Evolutionary conservation across 1,140 invertebrate species (phyloP).

Genomic region (Ectropis grisescens): DNA sequence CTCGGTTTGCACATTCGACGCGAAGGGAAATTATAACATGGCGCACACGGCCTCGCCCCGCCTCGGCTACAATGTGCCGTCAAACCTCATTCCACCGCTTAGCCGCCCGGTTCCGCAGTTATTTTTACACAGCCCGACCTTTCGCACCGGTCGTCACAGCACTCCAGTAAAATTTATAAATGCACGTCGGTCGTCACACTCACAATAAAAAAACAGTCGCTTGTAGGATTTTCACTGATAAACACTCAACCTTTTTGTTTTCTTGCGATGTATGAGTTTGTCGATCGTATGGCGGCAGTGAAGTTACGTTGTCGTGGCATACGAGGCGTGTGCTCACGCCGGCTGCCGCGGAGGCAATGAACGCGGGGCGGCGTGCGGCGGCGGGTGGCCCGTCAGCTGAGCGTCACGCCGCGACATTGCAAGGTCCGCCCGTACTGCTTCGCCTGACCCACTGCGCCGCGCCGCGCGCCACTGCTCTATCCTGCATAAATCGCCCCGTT

Average conservation of each 20-base stretch:
- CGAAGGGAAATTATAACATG: slow-evolving; percentile 68
- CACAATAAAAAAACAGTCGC: slow-evolving; percentile 16
- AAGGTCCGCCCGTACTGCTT: slow-evolving; percentile 65
- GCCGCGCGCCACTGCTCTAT: slow-evolving; percentile 23
- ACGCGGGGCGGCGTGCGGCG: slow-evolving; percentile 40
- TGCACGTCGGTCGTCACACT: slow-evolving; percentile 45
- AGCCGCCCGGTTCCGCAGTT: slow-evolving; percentile 67
- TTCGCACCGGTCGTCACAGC: slow-evolving; percentile 65
- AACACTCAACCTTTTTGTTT: slow-evolving; percentile 2
- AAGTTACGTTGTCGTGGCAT: too few relatives aligned
- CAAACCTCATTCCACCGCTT: slow-evolving; percentile 67
- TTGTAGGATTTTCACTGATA: slow-evolving; percentile 5
- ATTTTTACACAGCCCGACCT: slow-evolving; percentile 69
- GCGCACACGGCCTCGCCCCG: slow-evolving; percentile 63
- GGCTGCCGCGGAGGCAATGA: slow-evolving; percentile 59
- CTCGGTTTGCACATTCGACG: slow-evolving; percentile 59
- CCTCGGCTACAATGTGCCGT: slow-evolving; percentile 64
- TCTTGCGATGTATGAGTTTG: too few relatives aligned
- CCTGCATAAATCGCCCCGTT: neutral
- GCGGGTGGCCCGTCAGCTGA: slow-evolving; percentile 57
- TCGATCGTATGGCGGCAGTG: too few relatives aligned
- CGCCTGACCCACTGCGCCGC: slow-evolving; percentile 54
- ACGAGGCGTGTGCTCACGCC: slow-evolving; percentile 34
- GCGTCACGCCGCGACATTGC: slow-evolving; percentile 70
- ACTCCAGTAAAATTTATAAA: slow-evolving; percentile 43